phyloP scores from a whole-genome alignment of 2,797 vertebrate species.

The Neosilurus mollespiculum region DNA sequence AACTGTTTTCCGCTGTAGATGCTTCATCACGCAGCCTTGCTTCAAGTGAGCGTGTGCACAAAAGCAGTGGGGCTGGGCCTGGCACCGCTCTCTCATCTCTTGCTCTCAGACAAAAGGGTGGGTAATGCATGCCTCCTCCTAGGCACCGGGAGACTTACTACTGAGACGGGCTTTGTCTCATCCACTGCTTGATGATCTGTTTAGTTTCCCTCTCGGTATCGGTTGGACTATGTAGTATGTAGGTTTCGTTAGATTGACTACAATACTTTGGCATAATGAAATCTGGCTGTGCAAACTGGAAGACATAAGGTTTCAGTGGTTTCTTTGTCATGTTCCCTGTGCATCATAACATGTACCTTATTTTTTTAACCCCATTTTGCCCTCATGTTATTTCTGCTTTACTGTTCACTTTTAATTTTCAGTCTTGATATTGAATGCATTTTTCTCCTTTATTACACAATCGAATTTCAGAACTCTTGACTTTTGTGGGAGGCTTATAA shows the following conservation, averaged over 20 bases:
- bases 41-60: constrained; percentile 95
- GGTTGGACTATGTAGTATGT: constrained; percentile 43
- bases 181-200: constrained; percentile 60
- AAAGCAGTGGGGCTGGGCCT: constrained; percentile 88
- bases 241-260: constrained; percentile 34
- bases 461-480: constrained; percentile 1
- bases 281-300: constrained; percentile 20
- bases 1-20: constrained; percentile 94
- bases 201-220: constrained; percentile 41
- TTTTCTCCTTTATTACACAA: background rate
- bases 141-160: constrained; percentile 59
- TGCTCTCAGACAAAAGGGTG: constrained; percentile 97
- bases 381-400: constrained; percentile 48
- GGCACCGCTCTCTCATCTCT: constrained; percentile 95
- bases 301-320: constrained; percentile 39
- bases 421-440: constrained; percentile 29
- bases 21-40: constrained; percentile 93
- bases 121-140: constrained; percentile 83
- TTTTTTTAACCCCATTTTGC: constrained; percentile 5
- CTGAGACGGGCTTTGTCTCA: constrained; percentile 69
- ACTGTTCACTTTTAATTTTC: constrained; percentile 20
- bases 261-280: constrained; percentile 4
- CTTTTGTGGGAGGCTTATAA: background rate
- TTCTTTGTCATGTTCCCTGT: constrained; percentile 51
- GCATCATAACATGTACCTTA: constrained; percentile 18